Conservation (phyloP, 2,113 vertebrate species). For the Mustela lutreola region DNA sequence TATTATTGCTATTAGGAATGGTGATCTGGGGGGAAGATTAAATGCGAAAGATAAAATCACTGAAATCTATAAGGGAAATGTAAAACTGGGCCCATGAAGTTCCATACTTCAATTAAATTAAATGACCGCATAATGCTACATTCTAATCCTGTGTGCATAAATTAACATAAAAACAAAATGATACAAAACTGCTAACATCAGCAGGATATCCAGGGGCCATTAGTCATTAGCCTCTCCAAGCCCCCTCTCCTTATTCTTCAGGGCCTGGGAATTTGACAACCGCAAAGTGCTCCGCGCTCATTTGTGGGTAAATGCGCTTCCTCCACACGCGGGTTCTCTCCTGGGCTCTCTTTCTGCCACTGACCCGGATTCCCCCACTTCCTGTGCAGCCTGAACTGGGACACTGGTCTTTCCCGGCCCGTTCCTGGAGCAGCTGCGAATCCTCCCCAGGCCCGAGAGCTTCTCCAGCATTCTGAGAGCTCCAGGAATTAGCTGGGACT, state of each 20-base stretch:
- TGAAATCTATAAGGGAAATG: constrained; percentile 69
- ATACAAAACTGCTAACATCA: constrained; percentile 73
- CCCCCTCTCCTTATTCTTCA: constrained; percentile 71
- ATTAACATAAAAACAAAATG: constrained; percentile 83
- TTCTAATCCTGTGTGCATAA: constrained; percentile 81
- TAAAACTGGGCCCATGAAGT: constrained; percentile 67
- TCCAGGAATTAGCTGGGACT: neutral
- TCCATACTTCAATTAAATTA: constrained; percentile 76
- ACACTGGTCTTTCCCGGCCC: neutral
- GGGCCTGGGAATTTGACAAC: constrained; percentile 57
- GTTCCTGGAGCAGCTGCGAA: neutral
- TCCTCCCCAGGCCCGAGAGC: neutral
- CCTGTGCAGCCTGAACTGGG: neutral
- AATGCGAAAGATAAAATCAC: constrained; percentile 73
- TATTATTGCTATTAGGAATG: constrained; percentile 69
- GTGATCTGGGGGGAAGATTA: constrained; percentile 52
- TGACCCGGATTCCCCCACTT: neutral
- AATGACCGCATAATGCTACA: constrained; percentile 78
- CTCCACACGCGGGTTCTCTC: neutral
- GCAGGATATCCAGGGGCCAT: constrained; percentile 75
- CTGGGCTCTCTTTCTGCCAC: neutral
- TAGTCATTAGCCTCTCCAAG: constrained; percentile 75
- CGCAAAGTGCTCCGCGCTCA: constrained; percentile 50
- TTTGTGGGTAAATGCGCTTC: constrained; percentile 34
- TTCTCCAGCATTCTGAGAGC: neutral